Base-by-base conservation (phyloP, 2,113 vertebrate genomes). In the Sebastes schlegelii region DNA sequence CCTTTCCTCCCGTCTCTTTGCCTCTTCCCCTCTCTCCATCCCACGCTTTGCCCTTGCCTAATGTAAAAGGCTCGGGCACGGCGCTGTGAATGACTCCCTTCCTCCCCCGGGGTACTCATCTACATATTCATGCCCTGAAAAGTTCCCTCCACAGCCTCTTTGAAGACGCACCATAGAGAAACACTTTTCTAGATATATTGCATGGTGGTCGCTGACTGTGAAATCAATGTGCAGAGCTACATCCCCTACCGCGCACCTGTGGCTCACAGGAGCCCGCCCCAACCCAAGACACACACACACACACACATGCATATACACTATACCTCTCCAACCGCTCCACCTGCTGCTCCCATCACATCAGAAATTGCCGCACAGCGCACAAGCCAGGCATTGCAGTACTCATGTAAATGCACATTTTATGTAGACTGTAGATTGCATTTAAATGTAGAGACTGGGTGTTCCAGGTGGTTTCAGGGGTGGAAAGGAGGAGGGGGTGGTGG, bases 61-160 rank as follows among this genome's bases (percentile, higher is more conserved):
- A 87, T 92, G 89, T 88, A 86, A 92, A 89, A 90, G 80, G 87
- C 74, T 84, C 10, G 3, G 82, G 85, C 62, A 34, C 71, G 76
- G 85, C 62, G 87, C 67, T 45, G 79, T 81, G 88, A 91, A 92
- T 92, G 92, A 80, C 84, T 86, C 86, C 80, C 49, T 70, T 48
- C 85, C 91, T 83, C 74, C 84, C 84, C 58, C 5, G 34, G 79
- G 79, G 76, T 80, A 82, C 81, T 86, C 88, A 85, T 94, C 88
- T 93, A 86, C 93, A 95, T 95, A 95, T 93, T 92, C 82, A 95
- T 93, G 83, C 72, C 84, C 86, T 90, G 65, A 61, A 86, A 89
- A 74, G 62, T 80, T 91, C 88, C 34, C 85, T 88, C 77, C 79
- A 46, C 84, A 72, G 75, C 66, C 74, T 86, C 84, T 89, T 85